Conservation (phyloP, 2,113 vertebrate species). For the Sphaerodactylus townsendi region DNA sequence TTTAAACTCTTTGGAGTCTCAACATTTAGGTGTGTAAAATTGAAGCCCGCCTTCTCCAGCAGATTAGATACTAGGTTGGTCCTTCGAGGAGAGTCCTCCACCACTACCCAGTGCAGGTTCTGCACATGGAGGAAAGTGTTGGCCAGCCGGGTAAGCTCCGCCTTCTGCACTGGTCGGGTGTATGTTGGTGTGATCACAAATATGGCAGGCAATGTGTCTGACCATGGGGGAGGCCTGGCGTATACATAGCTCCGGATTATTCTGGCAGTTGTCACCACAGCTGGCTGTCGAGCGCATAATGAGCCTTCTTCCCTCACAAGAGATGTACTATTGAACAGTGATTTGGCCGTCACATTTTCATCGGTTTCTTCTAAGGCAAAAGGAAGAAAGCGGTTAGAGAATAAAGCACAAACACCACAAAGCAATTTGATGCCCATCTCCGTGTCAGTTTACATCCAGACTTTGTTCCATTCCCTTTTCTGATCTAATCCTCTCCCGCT, state of each 20-base stretch:
- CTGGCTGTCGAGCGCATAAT: conserved; percentile 62
- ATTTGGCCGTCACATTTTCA: conserved; percentile 70
- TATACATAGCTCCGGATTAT: conserved; percentile 75
- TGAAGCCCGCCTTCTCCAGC: conserved; percentile 83
- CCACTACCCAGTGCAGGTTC: conserved; percentile 93
- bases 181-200: conserved; percentile 88
- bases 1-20: conserved; percentile 84
- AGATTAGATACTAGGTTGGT: conserved; percentile 83
- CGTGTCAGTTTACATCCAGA: neutral
- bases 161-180: conserved; percentile 90
- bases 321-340: conserved; percentile 57
- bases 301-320: conserved; percentile 65
- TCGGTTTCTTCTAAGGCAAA: conserved; percentile 69
- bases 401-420: neutral
- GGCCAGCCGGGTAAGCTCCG: conserved; percentile 89
- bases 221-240: conserved; percentile 81
- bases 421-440: neutral
- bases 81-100: conserved; percentile 85
- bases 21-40: conserved; percentile 90
- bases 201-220: conserved; percentile 78
- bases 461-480: neutral
- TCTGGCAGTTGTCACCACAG: conserved; percentile 33
- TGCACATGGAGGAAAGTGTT: conserved; percentile 92
- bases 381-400: conserved; percentile 5
- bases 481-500: neutral